phyloP scores from a whole-genome alignment of 2,113 vertebrate genomes.

The Elephantulus edwardii region DNA sequence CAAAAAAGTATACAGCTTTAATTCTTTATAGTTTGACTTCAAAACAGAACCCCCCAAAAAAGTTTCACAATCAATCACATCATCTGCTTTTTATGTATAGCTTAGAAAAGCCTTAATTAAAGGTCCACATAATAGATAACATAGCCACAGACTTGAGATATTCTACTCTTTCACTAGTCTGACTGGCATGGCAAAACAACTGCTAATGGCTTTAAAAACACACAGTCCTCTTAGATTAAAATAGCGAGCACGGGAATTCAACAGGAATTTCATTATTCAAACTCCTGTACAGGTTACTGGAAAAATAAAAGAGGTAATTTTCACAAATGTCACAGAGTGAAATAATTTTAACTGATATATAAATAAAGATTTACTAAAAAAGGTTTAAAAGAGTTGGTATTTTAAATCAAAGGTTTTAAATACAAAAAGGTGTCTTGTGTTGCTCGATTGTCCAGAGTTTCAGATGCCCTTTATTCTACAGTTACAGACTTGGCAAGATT shows the following conservation, averaged over 20 bases:
- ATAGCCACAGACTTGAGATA: slow-evolving; percentile 36
- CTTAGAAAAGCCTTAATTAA: slow-evolving; percentile 56
- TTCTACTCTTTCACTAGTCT: slow-evolving; percentile 32
- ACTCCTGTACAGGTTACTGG: slow-evolving; percentile 58
- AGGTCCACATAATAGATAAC: not conserved
- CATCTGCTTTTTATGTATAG: slow-evolving; percentile 42
- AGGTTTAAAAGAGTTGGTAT: slow-evolving; percentile 78
- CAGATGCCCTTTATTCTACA: slow-evolving; percentile 89
- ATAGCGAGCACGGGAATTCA: slow-evolving; percentile 62
- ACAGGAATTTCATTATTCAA: slow-evolving; percentile 69
- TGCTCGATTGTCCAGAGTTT: slow-evolving; percentile 69
- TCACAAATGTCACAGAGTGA: slow-evolving; percentile 83
- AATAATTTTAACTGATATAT: slow-evolving; percentile 79
- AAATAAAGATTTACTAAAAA: slow-evolving; percentile 82
- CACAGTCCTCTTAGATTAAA: slow-evolving; percentile 37
- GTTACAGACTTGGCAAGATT: slow-evolving; percentile 99
- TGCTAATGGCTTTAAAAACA: slow-evolving; percentile 27
- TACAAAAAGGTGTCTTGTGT: slow-evolving; percentile 83
- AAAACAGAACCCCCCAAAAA: slow-evolving; percentile 54
- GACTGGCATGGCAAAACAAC: slow-evolving; percentile 47
- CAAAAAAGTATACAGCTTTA: slow-evolving; percentile 47
- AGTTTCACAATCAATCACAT: slow-evolving; percentile 60
- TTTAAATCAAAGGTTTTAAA: slow-evolving; percentile 85
- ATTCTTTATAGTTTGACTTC: slow-evolving; percentile 47
- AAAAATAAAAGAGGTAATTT: slow-evolving; percentile 78